Conservation (phyloP, 2,888 invertebrate genomes). For the Antheraea yamamai region DNA sequence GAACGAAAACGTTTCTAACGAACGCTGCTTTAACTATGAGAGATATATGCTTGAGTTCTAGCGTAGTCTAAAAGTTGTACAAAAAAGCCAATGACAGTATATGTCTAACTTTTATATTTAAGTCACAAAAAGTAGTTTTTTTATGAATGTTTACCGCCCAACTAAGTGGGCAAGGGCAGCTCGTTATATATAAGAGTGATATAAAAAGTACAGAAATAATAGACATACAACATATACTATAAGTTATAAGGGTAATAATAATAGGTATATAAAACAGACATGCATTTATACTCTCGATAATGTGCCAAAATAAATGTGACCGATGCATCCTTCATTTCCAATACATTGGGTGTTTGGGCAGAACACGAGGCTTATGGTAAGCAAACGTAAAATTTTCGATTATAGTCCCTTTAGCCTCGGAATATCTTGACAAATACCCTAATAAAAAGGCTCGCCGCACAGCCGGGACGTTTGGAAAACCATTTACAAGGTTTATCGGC, state of each 20-base stretch:
- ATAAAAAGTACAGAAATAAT: neutral
- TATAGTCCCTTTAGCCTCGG: slow-evolving; percentile 67
- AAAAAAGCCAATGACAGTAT: too few relatives aligned
- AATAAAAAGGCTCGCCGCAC: slow-evolving; percentile 77
- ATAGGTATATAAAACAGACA: neutral
- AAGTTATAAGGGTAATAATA: too few relatives aligned
- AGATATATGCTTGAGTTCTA: too few relatives aligned
- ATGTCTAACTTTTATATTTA: too few relatives aligned
- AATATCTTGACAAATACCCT: slow-evolving; percentile 80
- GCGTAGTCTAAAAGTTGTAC: too few relatives aligned
- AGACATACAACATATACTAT: neutral
- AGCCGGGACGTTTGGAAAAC: slow-evolving; percentile 78
- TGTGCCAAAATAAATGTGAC: neutral
- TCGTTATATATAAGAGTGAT: too few relatives aligned
- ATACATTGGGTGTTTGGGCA: slow-evolving; percentile 48
- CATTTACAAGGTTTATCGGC: slow-evolving; percentile 80
- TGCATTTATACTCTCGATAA: neutral
- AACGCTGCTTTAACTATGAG: too few relatives aligned
- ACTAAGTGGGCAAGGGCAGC: too few relatives aligned
- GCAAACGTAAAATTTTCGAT: slow-evolving; percentile 76
- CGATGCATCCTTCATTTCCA: slow-evolving; percentile 32
- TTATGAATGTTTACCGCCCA: too few relatives aligned
- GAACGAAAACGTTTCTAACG: too few relatives aligned
- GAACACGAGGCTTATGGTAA: slow-evolving; percentile 63
- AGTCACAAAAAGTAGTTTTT: too few relatives aligned